Conservation (phyloP, 2,888 invertebrate genomes). For the Lamellibrachia satsuma region DNA sequence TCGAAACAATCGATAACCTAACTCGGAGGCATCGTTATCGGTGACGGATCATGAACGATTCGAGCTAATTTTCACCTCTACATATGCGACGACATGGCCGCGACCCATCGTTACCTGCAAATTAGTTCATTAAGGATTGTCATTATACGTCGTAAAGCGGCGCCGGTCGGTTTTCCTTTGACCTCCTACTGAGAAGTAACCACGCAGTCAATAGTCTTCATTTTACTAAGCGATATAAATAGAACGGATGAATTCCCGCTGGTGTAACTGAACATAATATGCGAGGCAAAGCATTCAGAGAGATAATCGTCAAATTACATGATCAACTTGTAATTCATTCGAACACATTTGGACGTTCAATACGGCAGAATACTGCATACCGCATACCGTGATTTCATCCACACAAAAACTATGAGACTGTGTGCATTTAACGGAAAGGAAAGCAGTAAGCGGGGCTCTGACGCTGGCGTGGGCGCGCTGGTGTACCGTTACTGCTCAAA, state of each 20-base stretch:
- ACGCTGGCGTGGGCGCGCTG: neutral
- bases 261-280: too few relatives aligned
- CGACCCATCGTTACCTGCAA: neutral
- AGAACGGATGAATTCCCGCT: too few relatives aligned
- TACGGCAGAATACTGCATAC: too few relatives aligned
- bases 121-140: neutral
- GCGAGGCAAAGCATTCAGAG: too few relatives aligned
- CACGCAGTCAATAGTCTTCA: neutral
- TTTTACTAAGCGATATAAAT: too few relatives aligned
- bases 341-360: too few relatives aligned
- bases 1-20: neutral
- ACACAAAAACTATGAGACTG: too few relatives aligned
- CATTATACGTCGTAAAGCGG: too few relatives aligned
- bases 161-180: too few relatives aligned
- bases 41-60: neutral
- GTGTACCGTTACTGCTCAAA: neutral
- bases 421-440: neutral
- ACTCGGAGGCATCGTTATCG: conserved; percentile 5
- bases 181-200: neutral
- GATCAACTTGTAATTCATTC: too few relatives aligned
- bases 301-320: too few relatives aligned
- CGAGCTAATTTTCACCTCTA: neutral
- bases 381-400: too few relatives aligned
- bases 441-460: neutral
- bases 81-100: neutral